A percentile compares a stretch with the other conserved stretches of the same genome.
Evolutionary conservation across 1,140 invertebrate genomes (phyloP).

Genomic region (Drosophila baimaii): DNA sequence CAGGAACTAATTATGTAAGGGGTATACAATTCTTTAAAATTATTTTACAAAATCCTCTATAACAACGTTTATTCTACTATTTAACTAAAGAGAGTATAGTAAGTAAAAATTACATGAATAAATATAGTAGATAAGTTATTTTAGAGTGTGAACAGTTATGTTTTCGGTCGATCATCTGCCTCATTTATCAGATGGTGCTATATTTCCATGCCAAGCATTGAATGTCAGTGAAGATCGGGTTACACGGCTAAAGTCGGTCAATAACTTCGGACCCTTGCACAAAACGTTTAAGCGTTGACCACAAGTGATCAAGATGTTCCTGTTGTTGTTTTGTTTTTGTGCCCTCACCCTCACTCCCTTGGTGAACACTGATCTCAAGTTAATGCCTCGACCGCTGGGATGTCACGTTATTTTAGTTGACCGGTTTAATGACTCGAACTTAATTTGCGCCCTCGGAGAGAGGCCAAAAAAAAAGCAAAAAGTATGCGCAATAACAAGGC

Average conservation of each 20-base stretch:
- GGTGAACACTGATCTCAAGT: constrained; percentile 48
- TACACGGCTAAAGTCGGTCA: constrained; percentile 76
- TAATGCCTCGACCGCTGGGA: constrained; percentile 33
- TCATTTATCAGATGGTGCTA: constrained; percentile 44
- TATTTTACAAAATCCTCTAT: too few species aligned
- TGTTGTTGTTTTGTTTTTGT: constrained; percentile 50
- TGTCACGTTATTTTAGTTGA: constrained; percentile 63
- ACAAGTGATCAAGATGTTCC: constrained; percentile 50
- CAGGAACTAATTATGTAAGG: too few species aligned
- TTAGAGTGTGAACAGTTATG: constrained; percentile 42
- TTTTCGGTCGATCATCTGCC: constrained; percentile 39
- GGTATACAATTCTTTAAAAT: too few species aligned
- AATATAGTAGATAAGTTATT: not conserved
- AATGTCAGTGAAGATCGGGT: constrained; percentile 66
- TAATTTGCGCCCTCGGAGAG: constrained; percentile 71
- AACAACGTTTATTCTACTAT: too few species aligned
- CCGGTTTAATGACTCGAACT: constrained; percentile 78
- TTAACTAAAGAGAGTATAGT: too few species aligned
- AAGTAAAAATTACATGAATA: not conserved
- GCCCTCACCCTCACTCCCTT: constrained; percentile 32
- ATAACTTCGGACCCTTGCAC: constrained; percentile 66
- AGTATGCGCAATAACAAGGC: constrained; percentile 51
- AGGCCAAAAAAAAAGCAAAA: constrained; percentile 18
- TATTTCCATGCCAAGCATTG: constrained; percentile 58
- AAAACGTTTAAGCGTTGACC: constrained; percentile 61